These are phyloP conservation scores for Rostratula benghalensis DNA, from an alignment of 2,113 vertebrate species.

Conservation along the genomic window DNA sequence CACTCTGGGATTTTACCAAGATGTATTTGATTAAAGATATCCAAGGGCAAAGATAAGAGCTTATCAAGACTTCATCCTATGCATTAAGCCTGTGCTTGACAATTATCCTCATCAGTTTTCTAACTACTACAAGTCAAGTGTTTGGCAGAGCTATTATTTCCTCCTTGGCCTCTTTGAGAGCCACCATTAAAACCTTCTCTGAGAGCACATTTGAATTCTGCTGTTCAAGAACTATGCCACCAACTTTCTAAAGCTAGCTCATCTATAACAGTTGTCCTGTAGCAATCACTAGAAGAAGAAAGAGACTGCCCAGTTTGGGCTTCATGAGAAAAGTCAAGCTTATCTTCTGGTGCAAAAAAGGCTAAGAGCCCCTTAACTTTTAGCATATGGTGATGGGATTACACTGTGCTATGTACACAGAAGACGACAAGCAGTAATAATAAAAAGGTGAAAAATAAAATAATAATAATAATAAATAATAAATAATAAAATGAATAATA, in stretches of 20 bases:
- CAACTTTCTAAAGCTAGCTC: neutral
- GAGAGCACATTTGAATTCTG: neutral
- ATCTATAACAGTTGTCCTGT: neutral
- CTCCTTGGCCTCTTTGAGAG: neutral
- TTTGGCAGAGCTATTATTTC: neutral
- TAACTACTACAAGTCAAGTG: neutral
- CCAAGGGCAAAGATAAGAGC: neutral
- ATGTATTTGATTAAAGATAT: neutral
- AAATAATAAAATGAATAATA: too few relatives aligned
- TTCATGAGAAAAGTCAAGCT: neutral
- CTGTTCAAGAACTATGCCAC: neutral
- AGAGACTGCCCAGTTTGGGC: neutral
- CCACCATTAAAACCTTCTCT: neutral
- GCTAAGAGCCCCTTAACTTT: neutral
- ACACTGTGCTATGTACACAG: neutral
- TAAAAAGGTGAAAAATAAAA: neutral
- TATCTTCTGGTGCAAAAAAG: neutral
- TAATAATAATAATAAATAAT: too few relatives aligned
- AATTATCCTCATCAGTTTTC: constrained; percentile 6
- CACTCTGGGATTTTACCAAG: neutral
- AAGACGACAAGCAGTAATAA: neutral
- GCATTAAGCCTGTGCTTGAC: neutral
- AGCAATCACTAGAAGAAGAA: neutral
- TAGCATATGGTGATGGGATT: neutral
- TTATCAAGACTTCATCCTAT: neutral